Conservation (phyloP, 2,113 vertebrate genomes). For the Eublepharis macularius region DNA sequence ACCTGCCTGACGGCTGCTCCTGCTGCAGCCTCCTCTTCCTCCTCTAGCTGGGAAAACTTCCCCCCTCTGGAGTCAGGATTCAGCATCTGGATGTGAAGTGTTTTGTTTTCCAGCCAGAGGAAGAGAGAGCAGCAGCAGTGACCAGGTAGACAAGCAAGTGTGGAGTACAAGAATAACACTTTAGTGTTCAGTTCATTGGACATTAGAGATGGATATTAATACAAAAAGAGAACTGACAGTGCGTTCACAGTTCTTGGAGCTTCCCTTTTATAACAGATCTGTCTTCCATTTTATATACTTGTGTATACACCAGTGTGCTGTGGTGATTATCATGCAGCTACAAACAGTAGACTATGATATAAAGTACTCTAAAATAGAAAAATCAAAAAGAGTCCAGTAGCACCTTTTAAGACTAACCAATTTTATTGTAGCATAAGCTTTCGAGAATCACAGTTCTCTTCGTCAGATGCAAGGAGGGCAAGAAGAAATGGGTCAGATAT, state of each 20-base stretch:
- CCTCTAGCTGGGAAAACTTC: background rate
- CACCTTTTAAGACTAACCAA: no score
- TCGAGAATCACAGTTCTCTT: no score
- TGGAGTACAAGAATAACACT: background rate
- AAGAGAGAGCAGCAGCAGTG: background rate
- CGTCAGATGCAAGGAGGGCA: no score
- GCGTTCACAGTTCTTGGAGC: background rate
- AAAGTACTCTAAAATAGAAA: no score
- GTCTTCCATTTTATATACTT: background rate
- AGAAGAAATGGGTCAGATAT: no score
- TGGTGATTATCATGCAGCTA: background rate
- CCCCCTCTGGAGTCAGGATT: background rate
- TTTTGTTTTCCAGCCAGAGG: background rate
- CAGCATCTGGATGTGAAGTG: background rate
- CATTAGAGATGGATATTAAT: background rate
- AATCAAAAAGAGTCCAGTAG: no score
- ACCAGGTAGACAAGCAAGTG: background rate
- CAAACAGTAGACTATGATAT: background rate
- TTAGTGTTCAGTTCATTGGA: background rate
- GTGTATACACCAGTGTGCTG: background rate
- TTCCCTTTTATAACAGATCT: background rate
- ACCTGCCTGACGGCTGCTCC: background rate
- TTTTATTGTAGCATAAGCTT: no score
- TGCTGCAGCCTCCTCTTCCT: background rate
- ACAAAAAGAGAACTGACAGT: background rate